phyloP scores from a whole-genome alignment of 2,797 vertebrate species.

The Girardinus metallicus region DNA sequence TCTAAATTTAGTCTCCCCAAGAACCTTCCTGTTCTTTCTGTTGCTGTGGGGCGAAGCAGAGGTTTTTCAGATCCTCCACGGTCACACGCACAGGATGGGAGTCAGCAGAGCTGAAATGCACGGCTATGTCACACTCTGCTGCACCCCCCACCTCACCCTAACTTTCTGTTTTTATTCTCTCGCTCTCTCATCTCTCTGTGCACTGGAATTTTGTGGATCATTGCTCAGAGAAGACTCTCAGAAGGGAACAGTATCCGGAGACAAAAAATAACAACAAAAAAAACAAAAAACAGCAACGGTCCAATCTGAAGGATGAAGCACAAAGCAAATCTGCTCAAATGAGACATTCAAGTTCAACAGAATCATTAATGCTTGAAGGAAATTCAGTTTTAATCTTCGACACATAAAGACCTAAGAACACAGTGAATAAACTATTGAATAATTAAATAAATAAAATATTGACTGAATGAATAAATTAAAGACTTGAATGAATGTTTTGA shows the following conservation, averaged over 20 bases:
- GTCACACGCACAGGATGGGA: slow-evolving; percentile 67
- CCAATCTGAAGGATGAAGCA: slow-evolving; percentile 58
- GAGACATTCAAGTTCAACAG: slow-evolving; percentile 47
- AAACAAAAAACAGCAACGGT: slow-evolving; percentile 31
- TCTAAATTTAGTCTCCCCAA: slow-evolving; percentile 77
- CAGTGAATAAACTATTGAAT: neutral
- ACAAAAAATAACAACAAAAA: slow-evolving; percentile 32
- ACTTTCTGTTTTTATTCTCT: slow-evolving; percentile 28
- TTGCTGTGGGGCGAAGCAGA: slow-evolving; percentile 71
- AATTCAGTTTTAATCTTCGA: slow-evolving; percentile 37
- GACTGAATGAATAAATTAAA: neutral
- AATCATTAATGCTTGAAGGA: slow-evolving; percentile 45
- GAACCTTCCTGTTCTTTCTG: slow-evolving; percentile 67
- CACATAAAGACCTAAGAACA: neutral
- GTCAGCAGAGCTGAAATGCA: slow-evolving; percentile 73
- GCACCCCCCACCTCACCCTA: slow-evolving; percentile 9
- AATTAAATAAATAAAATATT: neutral
- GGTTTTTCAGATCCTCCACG: slow-evolving; percentile 69
- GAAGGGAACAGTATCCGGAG: slow-evolving; percentile 47
- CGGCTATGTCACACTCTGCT: slow-evolving; percentile 60
- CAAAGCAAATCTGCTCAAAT: slow-evolving; percentile 42
- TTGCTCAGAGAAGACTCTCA: slow-evolving; percentile 59
- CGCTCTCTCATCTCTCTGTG: slow-evolving; percentile 53
- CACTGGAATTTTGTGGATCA: slow-evolving; percentile 67
- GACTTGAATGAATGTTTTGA: neutral